phyloP scores from a whole-genome alignment of 1,140 invertebrate species.

The Papilio helenus region DNA sequence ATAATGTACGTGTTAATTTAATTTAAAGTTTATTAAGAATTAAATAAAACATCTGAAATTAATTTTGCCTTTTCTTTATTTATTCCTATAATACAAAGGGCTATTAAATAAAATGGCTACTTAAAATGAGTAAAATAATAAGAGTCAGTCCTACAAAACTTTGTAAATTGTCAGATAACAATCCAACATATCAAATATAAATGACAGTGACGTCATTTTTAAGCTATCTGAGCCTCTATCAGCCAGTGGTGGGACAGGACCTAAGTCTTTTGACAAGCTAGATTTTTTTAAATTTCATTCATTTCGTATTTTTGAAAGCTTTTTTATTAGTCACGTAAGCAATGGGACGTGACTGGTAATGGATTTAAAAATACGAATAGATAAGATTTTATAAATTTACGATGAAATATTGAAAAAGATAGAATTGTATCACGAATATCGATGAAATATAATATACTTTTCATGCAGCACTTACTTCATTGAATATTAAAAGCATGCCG shows the following conservation, averaged over 20 bases:
- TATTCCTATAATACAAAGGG: no score
- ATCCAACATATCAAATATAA: no score
- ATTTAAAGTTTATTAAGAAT: constrained; percentile 51
- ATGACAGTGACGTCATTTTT: no score
- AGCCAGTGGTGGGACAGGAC: no score
- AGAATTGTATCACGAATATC: background rate
- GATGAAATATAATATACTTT: background rate
- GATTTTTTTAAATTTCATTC: background rate
- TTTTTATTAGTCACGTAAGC: background rate
- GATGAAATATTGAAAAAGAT: background rate
- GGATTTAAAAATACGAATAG: background rate
- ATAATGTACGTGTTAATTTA: constrained; percentile 66
- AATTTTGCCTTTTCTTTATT: constrained; percentile 29
- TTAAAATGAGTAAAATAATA: no score
- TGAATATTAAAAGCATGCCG: background rate
- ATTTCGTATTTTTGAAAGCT: background rate
- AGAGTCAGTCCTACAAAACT: no score
- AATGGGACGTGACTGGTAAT: background rate
- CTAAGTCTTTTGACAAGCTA: background rate
- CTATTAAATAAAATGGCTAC: no score
- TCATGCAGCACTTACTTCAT: background rate
- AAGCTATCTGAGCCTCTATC: no score
- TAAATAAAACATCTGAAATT: constrained; percentile 43
- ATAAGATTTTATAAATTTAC: background rate
- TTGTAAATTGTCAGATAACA: no score